Conservation (phyloP, 2,113 vertebrate species). For the Ivindomyrus marchei region DNA sequence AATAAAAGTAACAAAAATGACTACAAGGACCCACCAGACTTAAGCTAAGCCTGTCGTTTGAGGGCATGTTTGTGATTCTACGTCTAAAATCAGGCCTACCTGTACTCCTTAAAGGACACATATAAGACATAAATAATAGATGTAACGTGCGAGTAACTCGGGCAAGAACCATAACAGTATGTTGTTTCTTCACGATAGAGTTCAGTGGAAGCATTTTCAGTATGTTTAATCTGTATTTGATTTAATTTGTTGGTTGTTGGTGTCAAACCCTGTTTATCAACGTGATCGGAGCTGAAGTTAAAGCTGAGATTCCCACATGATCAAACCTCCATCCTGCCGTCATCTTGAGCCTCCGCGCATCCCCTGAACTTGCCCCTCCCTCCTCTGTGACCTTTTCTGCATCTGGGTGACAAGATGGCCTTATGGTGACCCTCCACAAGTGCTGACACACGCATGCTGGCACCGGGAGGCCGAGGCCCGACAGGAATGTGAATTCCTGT, state of each 20-base stretch:
- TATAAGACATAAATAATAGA: neutral
- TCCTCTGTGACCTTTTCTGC: conserved; percentile 45
- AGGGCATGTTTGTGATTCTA: neutral
- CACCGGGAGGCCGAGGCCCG: conserved; percentile 51
- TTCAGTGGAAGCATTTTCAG: neutral
- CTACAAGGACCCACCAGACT: neutral
- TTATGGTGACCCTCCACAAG: conserved; percentile 30
- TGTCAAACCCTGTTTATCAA: neutral
- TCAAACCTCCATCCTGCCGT: neutral
- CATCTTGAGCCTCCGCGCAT: neutral
- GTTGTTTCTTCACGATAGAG: neutral
- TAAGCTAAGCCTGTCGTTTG: neutral
- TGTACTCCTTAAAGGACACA: neutral
- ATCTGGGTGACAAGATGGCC: conserved; percentile 42
- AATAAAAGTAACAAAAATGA: neutral
- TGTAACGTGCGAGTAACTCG: neutral
- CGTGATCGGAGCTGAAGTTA: neutral
- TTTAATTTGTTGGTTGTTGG: neutral
- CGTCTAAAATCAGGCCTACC: neutral
- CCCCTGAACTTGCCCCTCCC: neutral
- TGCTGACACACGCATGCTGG: conserved; percentile 20
- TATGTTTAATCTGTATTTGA: neutral
- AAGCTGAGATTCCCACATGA: neutral
- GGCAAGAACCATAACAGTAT: neutral
- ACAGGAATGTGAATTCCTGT: conserved; percentile 53